A percentile compares a stretch with the other conserved stretches of the same genome.
Evolutionary conservation across 2,888 invertebrate genomes (phyloP).

Genomic region (Drosophila meridiana): DNA sequence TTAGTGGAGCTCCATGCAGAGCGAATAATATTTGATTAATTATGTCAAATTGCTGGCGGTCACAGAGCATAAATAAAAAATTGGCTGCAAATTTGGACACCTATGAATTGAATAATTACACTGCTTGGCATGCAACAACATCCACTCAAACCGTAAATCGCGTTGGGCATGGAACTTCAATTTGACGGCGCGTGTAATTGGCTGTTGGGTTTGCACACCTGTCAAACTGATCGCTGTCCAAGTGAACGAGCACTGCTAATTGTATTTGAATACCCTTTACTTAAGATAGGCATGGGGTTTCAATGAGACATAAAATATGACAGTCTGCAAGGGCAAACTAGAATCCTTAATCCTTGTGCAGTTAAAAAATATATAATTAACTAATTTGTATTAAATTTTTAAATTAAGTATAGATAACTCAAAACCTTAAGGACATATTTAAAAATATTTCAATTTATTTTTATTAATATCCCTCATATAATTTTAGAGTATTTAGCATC

Average conservation of each 20-base stretch:
- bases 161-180: constrained; percentile 36
- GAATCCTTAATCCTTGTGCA: neutral
- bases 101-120: constrained; percentile 1
- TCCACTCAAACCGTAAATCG: constrained; percentile 1
- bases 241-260: neutral
- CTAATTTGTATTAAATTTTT: neutral
- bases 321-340: neutral
- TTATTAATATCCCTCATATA: neutral
- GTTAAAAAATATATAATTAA: neutral
- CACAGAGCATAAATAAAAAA: constrained; percentile 9
- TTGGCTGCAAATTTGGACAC: constrained; percentile 25
- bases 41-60: constrained; percentile 21
- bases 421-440: neutral
- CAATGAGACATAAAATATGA: neutral
- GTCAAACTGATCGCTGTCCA: neutral
- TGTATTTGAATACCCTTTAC: neutral
- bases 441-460: neutral
- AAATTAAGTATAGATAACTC: too few relatives aligned
- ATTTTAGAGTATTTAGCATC: neutral
- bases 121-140: constrained; percentile 24
- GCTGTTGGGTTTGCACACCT: constrained; percentile 42
- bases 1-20: constrained; percentile 5
- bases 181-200: constrained; percentile 49
- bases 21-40: constrained; percentile 9
- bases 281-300: neutral